Base-by-base conservation (phyloP, 2,797 vertebrate genomes). In the Synanceia verrucosa region DNA sequence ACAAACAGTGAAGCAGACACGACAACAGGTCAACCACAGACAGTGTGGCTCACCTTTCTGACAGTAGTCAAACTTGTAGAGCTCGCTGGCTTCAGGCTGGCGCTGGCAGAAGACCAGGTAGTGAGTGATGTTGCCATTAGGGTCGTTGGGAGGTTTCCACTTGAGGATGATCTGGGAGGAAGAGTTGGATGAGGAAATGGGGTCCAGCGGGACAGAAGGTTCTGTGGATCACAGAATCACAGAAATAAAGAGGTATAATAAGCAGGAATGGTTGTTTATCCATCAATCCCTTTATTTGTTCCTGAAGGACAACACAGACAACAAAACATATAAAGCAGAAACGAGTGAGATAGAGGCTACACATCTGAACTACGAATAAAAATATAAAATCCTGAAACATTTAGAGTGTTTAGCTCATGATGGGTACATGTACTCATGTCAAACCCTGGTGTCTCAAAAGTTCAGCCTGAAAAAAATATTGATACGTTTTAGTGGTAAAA, bases 101-200 rank as follows among this genome's bases (percentile, higher is more conserved):
- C 95, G 94, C 90, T 97, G 95, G 93, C 97, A 99, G 89, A 90
- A 96, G 16, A 99, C 97, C 89, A 97, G 83, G 90, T 99, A 99
- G 92, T 99, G 97, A 0, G 97, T 98, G 93, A 99, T 96, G 89
- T 99, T 99, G 12, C 98, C 98, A 0, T 99, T 99, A 72, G 96
- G 97, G 86, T 99, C 96, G 0, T 96, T 96, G 46, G 98, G 98
- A 0, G 98, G 94, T 70, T 97, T 98, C 98, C 98, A 99, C 88
- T 97, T 98, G 61, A 99, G 89, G 62, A 97, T 95, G 81, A 99
- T 98, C 93, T 98, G 96, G 47, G 97, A 98, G 0, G 98, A 98
- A 1, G 98, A 97, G 89, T 99, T 99, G 71, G 98, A 98, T 1
- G 97, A 97, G 0, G 98, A 97, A 43, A 97, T 96, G 0, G 97